These are phyloP conservation scores for Eueremaeus valkanovi DNA, from an alignment of 2,888 invertebrate species.

Conservation along the genomic window DNA sequence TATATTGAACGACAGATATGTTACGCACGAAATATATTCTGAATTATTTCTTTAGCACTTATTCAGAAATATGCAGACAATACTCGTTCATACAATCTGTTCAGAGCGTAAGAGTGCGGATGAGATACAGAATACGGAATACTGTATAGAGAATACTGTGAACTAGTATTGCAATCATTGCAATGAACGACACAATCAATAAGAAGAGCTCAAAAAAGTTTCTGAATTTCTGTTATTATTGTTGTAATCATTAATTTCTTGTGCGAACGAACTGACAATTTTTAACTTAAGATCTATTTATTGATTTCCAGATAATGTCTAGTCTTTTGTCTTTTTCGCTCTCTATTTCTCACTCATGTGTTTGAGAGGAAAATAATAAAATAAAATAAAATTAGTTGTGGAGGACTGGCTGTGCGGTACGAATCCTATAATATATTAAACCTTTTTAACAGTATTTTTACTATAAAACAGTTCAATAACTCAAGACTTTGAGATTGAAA, in stretches of 20 bases:
- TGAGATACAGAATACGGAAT: too few relatives aligned
- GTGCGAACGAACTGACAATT: not conserved
- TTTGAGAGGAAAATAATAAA: not conserved
- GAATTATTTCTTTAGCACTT: not conserved
- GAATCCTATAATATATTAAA: not conserved
- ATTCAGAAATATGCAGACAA: too few relatives aligned
- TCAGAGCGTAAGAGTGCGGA: too few relatives aligned
- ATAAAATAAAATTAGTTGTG: not conserved
- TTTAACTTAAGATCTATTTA: not conserved
- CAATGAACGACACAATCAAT: not conserved
- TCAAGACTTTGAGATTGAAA: not conserved
- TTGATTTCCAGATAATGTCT: not conserved
- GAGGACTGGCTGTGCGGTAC: not conserved
- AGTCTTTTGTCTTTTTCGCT: not conserved
- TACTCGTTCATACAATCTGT: too few relatives aligned
- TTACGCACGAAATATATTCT: not conserved
- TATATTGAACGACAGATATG: not conserved
- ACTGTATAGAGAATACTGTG: too few relatives aligned
- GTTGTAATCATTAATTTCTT: not conserved
- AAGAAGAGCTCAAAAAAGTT: not conserved
- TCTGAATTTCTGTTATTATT: too few relatives aligned
- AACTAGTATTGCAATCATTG: too few relatives aligned
- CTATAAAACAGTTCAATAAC: not conserved
- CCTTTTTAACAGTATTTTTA: not conserved
- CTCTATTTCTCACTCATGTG: not conserved